phyloP scores from a whole-genome alignment of 2,113 vertebrate genomes.

The Antechinus stuartii region DNA sequence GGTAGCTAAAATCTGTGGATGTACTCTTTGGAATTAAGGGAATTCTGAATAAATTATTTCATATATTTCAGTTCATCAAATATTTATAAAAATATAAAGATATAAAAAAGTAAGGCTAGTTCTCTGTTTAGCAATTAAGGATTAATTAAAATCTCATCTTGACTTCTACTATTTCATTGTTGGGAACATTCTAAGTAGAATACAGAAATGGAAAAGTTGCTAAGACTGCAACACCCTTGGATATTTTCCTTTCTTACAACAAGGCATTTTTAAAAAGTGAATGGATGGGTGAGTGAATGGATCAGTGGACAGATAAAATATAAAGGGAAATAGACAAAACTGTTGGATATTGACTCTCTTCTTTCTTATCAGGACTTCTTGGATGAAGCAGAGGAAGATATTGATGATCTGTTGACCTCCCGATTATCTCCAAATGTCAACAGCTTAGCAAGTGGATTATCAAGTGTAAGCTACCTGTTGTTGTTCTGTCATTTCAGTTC shows the following conservation, averaged over 20 bases:
- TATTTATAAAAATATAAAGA: background rate
- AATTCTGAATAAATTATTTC: background rate
- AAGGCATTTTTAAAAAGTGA: background rate
- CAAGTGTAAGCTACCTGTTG: conserved; percentile 85
- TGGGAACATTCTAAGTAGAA: background rate
- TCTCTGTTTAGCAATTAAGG: background rate
- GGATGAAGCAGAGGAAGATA: conserved; percentile 88
- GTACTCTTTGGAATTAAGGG: background rate
- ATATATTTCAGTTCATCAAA: background rate
- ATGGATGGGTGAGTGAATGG: background rate
- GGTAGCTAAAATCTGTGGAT: background rate
- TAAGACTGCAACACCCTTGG: background rate
- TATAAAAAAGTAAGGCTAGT: background rate
- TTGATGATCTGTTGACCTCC: conserved; percentile 84
- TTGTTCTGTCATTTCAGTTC: background rate
- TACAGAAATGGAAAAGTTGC: background rate
- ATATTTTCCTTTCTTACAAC: background rate
- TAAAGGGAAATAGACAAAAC: background rate
- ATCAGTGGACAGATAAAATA: background rate
- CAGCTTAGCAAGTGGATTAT: conserved; percentile 85
- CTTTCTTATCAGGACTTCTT: conserved; percentile 87
- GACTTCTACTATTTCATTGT: background rate
- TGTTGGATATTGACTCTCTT: conserved; percentile 47
- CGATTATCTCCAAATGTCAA: conserved; percentile 75
- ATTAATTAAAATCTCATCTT: background rate